A percentile compares a stretch with the other conserved stretches of the same genome.
Evolutionary conservation across 2,888 invertebrate species (phyloP).

Genomic region (Melipona beecheii): DNA sequence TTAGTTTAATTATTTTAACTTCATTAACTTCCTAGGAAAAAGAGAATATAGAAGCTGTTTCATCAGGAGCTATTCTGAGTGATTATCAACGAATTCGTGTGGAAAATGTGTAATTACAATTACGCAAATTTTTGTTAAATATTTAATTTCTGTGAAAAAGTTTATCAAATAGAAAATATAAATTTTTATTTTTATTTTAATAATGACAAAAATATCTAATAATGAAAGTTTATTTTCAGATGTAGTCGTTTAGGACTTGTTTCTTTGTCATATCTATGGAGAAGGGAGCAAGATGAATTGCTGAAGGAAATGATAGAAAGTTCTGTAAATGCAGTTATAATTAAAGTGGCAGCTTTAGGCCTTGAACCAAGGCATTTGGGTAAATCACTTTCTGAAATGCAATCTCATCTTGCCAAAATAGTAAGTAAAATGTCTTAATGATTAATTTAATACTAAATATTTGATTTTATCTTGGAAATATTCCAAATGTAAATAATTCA

Average conservation of each 20-base stretch:
- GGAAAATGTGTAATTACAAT: constrained; percentile 97
- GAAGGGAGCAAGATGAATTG: constrained; percentile 96
- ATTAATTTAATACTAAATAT: constrained; percentile 51
- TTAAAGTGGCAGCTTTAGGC: constrained; percentile 98
- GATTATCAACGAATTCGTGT: constrained; percentile 99
- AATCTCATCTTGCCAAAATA: constrained; percentile 94
- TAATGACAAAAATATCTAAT: constrained; percentile 28
- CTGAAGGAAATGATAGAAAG: constrained; percentile 98
- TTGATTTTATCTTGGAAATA: constrained; percentile 30
- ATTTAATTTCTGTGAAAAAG: constrained; percentile 3
- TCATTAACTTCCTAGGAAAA: constrained; percentile 86
- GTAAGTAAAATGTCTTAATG: constrained; percentile 83
- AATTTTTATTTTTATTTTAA: background rate
- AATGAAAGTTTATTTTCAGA: constrained; percentile 85
- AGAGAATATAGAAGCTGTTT: constrained; percentile 94
- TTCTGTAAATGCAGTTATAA: constrained; percentile 96
- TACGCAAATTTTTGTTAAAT: constrained; percentile 73
- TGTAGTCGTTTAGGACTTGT: constrained; percentile 95
- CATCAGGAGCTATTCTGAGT: constrained; percentile 98
- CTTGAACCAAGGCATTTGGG: constrained; percentile 96
- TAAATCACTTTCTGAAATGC: constrained; percentile 92
- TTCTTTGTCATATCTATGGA: constrained; percentile 97
- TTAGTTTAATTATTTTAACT: background rate
- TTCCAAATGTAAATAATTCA: constrained; percentile 37
- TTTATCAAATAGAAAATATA: background rate